phyloP scores from a whole-genome alignment of 1,140 invertebrate genomes.

The Neocloeon triangulifer region DNA sequence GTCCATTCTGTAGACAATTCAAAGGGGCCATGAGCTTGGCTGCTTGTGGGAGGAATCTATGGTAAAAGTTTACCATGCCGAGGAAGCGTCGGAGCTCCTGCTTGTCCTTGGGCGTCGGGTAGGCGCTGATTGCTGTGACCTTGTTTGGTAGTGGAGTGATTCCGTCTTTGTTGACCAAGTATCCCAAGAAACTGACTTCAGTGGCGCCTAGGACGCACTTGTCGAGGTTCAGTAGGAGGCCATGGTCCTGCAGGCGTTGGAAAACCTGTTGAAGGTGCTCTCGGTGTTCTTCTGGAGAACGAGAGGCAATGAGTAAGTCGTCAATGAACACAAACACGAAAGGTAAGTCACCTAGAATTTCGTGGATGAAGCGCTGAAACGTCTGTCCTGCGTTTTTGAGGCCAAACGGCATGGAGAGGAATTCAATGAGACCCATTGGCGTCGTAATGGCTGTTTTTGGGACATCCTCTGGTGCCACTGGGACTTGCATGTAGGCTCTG shows the following conservation, averaged over 20 bases:
- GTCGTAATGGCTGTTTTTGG: conserved; percentile 15
- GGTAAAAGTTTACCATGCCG: background rate
- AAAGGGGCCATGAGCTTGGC: conserved; percentile 12
- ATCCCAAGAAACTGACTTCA: conserved; percentile 11
- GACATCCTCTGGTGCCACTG: conserved; percentile 10
- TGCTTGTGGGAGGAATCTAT: conserved; percentile 9
- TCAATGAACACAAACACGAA: conserved; percentile 20
- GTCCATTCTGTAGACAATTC: conserved; percentile 5
- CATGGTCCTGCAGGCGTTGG: conserved; percentile 10
- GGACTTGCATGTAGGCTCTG: conserved; percentile 19
- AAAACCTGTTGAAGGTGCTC: conserved; percentile 10
- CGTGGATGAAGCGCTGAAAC: conserved; percentile 24
- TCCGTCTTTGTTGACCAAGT: conserved; percentile 15
- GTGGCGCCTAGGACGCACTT: conserved; percentile 13
- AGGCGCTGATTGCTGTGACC: conserved; percentile 4
- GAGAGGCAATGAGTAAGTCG: conserved; percentile 15
- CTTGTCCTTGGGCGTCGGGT: too few relatives aligned
- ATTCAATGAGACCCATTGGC: conserved; percentile 16
- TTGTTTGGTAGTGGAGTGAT: conserved; percentile 10
- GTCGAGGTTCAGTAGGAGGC: conserved; percentile 12
- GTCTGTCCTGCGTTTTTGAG: conserved; percentile 20
- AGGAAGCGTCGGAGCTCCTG: conserved; percentile 9
- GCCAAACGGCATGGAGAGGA: conserved; percentile 18
- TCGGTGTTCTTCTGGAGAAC: conserved; percentile 11
- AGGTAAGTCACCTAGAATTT: conserved; percentile 15